Percentiles rank a stretch among this genome's conserved stretches.
phyloP scores from a whole-genome alignment of 2,888 invertebrate species.

The Lepas anatifera region DNA sequence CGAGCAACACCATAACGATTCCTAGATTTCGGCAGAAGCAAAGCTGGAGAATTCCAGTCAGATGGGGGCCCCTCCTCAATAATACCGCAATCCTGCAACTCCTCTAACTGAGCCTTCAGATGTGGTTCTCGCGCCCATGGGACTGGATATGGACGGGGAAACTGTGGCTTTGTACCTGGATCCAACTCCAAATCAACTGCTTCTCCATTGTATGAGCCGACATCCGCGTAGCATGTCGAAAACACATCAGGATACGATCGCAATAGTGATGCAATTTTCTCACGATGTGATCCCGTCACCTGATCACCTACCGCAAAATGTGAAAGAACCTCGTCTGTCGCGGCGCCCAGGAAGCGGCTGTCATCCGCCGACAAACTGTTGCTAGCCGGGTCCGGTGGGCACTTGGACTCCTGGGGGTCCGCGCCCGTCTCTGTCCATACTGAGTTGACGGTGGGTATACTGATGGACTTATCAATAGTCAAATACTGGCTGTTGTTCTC shows the following conservation, averaged over 20 bases:
- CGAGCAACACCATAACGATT: not conserved
- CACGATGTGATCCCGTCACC: too few relatives aligned
- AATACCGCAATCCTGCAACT: not conserved
- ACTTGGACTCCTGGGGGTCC: too few relatives aligned
- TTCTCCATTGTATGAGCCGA: not conserved
- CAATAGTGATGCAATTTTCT: not conserved
- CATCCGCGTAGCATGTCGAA: not conserved
- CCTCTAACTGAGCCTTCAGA: not conserved
- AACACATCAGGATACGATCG: not conserved
- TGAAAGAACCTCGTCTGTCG: not conserved
- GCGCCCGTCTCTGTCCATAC: too few relatives aligned
- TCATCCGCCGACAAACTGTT: not conserved
- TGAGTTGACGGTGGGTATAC: too few relatives aligned
- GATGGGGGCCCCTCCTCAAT: too few relatives aligned
- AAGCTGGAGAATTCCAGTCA: too few relatives aligned
- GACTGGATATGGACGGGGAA: not conserved
- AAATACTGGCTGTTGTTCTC: not conserved
- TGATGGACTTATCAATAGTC: not conserved
- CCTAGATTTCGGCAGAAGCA: not conserved
- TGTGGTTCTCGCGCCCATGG: not conserved
- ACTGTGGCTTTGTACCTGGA: not conserved
- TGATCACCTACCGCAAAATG: too few relatives aligned
- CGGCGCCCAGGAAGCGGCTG: too few relatives aligned
- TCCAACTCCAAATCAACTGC: too few relatives aligned
- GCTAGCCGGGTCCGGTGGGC: not conserved